Base-by-base conservation (phyloP, 2,113 vertebrate genomes). In the Misgurnus mizolepis region DNA sequence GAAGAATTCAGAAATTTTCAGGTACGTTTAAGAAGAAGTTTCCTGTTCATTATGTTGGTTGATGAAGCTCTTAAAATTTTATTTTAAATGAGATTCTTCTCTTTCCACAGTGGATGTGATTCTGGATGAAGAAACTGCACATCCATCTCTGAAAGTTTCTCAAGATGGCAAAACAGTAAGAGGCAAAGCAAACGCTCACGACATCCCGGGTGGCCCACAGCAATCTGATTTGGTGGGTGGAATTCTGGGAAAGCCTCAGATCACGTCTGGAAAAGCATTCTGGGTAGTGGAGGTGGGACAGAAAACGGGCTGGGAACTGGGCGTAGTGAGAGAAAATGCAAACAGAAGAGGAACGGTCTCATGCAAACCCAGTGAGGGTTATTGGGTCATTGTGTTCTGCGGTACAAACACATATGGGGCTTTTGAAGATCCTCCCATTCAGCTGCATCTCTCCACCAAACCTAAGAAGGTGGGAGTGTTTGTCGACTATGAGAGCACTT, bases 391-490 rank as follows among this genome's bases (percentile, higher is more conserved):
- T 1, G 86, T 89, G 0, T 90, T 87, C 15, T 92, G 86, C 22
- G 80, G 89, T 1, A 79, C 45, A 0, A 40, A 82, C 0, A 79
- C 79, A 10, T 91, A 89, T 1, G 87, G 82, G 0, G 91, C 89
- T 6, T 15, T 92, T 75, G 82, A 78, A 0, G 68, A 61, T 1
- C 84, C 78, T 0, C 87, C 85, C 0, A 1, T 72, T n/a, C 14
- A 82, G 9, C 90, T 95, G 56, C 70, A 0, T 7, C 91, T 84
- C 60, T 82, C 7, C 72, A 79, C 74, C 65, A 93, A 80, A 74
- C 94, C 93, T 3, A 67, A 83, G 65, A 89, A 87, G 4, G 90
- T 96, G 0, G 95, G 95, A 0, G 91, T 96, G 76, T 95, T 95
- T 53, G 81, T 96, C 79, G 95, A 95, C 83, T 92, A 90, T 0